phyloP scores from a whole-genome alignment of 2,797 vertebrate genomes.

The Acestrorhynchus altus region DNA sequence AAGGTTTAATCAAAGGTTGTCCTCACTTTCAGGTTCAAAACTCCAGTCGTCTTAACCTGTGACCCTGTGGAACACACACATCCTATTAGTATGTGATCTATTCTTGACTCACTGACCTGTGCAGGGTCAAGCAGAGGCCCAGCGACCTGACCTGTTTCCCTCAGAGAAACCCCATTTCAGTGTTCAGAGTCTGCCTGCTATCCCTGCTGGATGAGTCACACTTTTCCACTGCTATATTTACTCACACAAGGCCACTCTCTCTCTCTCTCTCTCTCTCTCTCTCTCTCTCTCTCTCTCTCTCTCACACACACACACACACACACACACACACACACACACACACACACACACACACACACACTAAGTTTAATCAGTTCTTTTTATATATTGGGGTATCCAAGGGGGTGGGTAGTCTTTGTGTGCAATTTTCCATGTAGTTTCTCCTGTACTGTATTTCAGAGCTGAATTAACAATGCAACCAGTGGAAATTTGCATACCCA shows the following conservation, averaged over 20 bases:
- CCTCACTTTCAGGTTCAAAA: neutral
- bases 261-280: constrained; percentile 22
- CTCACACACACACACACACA: constrained; percentile 34
- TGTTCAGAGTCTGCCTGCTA: constrained; percentile 43
- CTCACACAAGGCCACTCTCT: constrained; percentile 9
- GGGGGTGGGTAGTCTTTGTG: constrained; percentile 51
- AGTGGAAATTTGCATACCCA: too few species aligned
- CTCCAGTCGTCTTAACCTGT: constrained; percentile 9
- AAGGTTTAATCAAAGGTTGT: neutral
- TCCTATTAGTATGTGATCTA: neutral
- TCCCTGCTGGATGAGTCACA: constrained; percentile 46
- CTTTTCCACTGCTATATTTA: constrained; percentile 54
- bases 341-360: neutral
- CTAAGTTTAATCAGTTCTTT: constrained; percentile 59
- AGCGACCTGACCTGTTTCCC: constrained; percentile 30
- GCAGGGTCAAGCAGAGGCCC: constrained; percentile 5
- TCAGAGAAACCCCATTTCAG: constrained; percentile 28
- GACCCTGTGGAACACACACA: neutral
- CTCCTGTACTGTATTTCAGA: neutral
- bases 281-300: constrained; percentile 14
- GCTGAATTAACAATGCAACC: neutral
- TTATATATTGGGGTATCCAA: constrained; percentile 55
- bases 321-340: neutral
- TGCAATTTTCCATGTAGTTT: constrained; percentile 46
- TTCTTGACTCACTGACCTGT: constrained; percentile 27